Base-by-base conservation (phyloP, 2,113 vertebrate species). In the Arothron firmamentum region DNA sequence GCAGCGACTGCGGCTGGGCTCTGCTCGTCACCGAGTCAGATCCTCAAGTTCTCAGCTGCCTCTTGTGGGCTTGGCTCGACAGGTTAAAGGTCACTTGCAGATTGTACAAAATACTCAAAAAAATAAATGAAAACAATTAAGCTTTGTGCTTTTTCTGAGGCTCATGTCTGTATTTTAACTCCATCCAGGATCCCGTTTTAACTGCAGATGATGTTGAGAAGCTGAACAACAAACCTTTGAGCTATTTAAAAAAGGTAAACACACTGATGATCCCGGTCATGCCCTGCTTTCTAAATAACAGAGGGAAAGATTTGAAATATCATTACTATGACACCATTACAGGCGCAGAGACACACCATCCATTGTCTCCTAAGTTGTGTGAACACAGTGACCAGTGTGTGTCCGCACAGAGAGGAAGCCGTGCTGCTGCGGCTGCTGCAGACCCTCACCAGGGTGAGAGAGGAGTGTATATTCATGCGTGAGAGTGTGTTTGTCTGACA, bases 61-160 rank as follows among this genome's bases (percentile, higher is more conserved):
- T 93, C 16, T 67, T 93, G 60, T 93, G 91, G 91, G 85, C 77
- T 25, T 93, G 92, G 92, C 69, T 93, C 61, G 89, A 93, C 18
- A 91, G 83, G 54, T 72, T 93, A 14, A 90, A 78, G 87, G 92
- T 92, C 25, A 77, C 81, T 78, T 31, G 17, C n/a, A 43, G 28
- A 71, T 10, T 16, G 7, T 3, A 18, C 25, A 28, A 28, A 28
- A 28, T 5, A 28, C 4, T 7, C 6, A 28, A 5, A 28, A 28
- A 28, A 28, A n/a, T n/a, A n/a, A n/a, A n/a, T n/a, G n/a, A n/a
- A n/a, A n/a, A n/a, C n/a, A 23, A 23, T 49, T 60, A 23, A 28
- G 18, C 12, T 46, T 21, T 48, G n/a, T 34, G 19, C 49, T 17
- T 16, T 47, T 7, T 6, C 15, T 47, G 17, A 47, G 16, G 45